A percentile compares a stretch with the other conserved stretches of the same genome.
These are phyloP conservation scores for Elachura formosa DNA, from an alignment of 2,113 vertebrate species.

Conservation along the genomic window DNA sequence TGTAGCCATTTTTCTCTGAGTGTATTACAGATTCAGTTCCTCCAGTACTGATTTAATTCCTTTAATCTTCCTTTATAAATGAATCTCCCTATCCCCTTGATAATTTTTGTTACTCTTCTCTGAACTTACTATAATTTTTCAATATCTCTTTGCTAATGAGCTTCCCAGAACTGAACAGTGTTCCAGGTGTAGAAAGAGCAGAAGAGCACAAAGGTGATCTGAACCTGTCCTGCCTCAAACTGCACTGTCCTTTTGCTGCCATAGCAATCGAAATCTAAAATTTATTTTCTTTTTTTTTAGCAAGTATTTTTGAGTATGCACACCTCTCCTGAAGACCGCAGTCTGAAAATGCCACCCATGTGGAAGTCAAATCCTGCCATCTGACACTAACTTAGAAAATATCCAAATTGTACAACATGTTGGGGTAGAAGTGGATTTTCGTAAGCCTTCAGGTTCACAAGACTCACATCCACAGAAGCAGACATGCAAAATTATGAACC, in stretches of 20 bases:
- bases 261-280: background rate
- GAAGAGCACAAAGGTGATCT: background rate
- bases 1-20: constrained; percentile 12
- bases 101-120: constrained; percentile 60
- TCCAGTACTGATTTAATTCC: constrained; percentile 19
- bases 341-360: background rate
- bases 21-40: constrained; percentile 20
- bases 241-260: background rate
- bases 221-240: background rate
- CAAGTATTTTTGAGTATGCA: background rate
- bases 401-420: background rate
- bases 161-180: background rate
- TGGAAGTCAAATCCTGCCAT: background rate
- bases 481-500: background rate
- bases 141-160: constrained; percentile 35
- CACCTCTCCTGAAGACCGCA: background rate
- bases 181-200: background rate
- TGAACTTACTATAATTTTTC: constrained; percentile 45
- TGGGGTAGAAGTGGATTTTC: background rate
- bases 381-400: background rate
- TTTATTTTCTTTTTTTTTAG: background rate
- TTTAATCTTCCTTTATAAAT: constrained; percentile 59
- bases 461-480: background rate
- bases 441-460: background rate
- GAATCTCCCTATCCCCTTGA: constrained; percentile 18